Conservation (phyloP, 92 coral and sea anemone genomes). For the Parazoanthus swiftii region DNA sequence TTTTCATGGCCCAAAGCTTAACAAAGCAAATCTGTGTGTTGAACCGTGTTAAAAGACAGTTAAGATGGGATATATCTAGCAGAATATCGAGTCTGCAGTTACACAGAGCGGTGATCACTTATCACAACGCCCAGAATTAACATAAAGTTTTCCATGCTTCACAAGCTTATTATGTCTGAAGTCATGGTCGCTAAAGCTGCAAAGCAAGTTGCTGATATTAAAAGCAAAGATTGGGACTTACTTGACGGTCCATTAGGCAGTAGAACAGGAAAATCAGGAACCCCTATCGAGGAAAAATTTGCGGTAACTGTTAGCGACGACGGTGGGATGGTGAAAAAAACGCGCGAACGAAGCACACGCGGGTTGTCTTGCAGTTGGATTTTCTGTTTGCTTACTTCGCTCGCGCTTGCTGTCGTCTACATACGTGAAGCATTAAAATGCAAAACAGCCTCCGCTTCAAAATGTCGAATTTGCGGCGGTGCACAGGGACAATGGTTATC, state of each 20-base stretch:
- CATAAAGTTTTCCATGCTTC: slow-evolving; percentile 13
- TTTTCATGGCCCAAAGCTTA: neutral
- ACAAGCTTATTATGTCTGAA: slow-evolving; percentile 11
- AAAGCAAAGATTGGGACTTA: slow-evolving; percentile 19
- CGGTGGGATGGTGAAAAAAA: neutral
- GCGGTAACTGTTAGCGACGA: neutral
- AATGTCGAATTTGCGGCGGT: slow-evolving; percentile 17
- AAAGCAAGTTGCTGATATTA: slow-evolving; percentile 10
- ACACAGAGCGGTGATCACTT: slow-evolving; percentile 8
- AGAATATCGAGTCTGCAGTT: neutral
- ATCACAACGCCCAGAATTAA: slow-evolving; percentile 36
- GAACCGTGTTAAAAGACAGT: neutral
- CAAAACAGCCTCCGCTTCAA: slow-evolving; percentile 36
- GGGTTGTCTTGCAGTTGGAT: neutral
- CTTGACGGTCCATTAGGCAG: slow-evolving; percentile 83
- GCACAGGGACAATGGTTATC: slow-evolving; percentile 14
- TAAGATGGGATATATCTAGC: neutral
- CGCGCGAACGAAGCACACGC: slow-evolving; percentile 13
- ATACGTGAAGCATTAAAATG: slow-evolving; percentile 32
- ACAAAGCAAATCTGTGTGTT: neutral
- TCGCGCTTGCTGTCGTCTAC: slow-evolving; percentile 9
- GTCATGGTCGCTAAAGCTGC: slow-evolving; percentile 22
- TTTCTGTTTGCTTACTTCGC: slow-evolving; percentile 33
- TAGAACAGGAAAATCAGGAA: slow-evolving; percentile 69
- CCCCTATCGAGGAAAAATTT: slow-evolving; percentile 62